Evolutionary conservation across 2,888 invertebrate genomes (phyloP).

Genomic region (Eurytoma adleriae): DNA sequence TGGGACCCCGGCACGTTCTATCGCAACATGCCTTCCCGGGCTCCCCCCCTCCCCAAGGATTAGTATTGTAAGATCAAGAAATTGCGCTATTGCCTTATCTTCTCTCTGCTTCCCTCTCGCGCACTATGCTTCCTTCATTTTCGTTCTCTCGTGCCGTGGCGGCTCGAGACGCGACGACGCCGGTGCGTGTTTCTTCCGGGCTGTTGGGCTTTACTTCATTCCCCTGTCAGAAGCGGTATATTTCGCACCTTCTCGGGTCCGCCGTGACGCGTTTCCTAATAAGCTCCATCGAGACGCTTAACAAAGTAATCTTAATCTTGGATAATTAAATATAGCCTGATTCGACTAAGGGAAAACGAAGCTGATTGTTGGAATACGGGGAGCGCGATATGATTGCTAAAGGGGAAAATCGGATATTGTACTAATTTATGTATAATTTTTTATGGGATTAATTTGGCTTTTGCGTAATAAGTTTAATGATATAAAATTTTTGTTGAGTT

Average conservation of each 20-base stretch:
- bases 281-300: slow-evolving; percentile 13
- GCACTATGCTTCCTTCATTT: no score
- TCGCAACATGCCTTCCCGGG: slow-evolving; percentile 60
- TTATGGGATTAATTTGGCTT: no score
- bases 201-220: background rate
- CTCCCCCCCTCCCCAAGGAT: slow-evolving; percentile 33
- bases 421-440: no score
- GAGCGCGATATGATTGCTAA: no score
- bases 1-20: slow-evolving; percentile 57
- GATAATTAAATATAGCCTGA: slow-evolving; percentile 23
- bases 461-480: no score
- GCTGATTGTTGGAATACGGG: no score
- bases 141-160: no score
- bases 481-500: no score
- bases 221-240: background rate
- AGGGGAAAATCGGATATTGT: no score
- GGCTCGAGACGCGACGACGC: no score
- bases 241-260: slow-evolving; percentile 14
- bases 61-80: slow-evolving; percentile 16
- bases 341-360: background rate
- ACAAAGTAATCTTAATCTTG: slow-evolving; percentile 12
- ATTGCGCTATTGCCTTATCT: slow-evolving; percentile 43
- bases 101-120: background rate
- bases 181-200: background rate
- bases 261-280: slow-evolving; percentile 7